Base-by-base conservation (phyloP, 2,113 vertebrate genomes). In the Notiomystis cincta region DNA sequence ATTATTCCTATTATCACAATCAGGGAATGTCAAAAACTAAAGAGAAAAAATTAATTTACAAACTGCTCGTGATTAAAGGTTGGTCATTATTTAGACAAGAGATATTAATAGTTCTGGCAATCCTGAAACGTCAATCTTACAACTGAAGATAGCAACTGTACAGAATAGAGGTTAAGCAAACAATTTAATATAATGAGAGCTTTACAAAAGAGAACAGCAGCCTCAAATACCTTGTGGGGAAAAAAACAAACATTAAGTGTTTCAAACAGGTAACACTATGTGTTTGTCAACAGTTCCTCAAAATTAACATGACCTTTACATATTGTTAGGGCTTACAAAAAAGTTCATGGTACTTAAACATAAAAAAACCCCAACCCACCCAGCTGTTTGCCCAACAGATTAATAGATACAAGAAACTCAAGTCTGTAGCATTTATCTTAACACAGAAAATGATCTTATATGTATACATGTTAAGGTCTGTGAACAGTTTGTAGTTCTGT, bases 301-400 rank as follows among this genome's bases (percentile, higher is more conserved):
- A 89, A 86, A 73, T 77, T 75, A 80, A 58, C 48, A 33, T 27
- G 11, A 86, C 58, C 13, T 71, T 85, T 51, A 72, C 56, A 77
- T 40, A 61, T 47, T 67, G 19, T 58, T 64, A 88, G 30, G 54
- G 38, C 33, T 76, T 85, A 88, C 19, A 88, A 91, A 91, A 90
- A 69, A 57, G 18, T 33, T 77, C 33, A 47, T 70, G 22, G 50
- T 45, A 85, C 30, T 94, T 77, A 80, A 91, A 61, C 21, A n/a
- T 21, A 64, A 84, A 77, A 2, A 64, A 30, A 6, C 0, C 4
- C 23, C n/a, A n/a, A n/a, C n/a, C n/a, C n/a, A n/a, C n/a, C n/a
- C 61, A 77, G 11, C 33, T 72, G 35, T 48, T 77, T 85, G n/a
- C 24, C 66, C 48, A 42, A 80, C 19, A 65, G 71, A 53, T 53